Evolutionary conservation across 1,140 invertebrate genomes (phyloP), one percentile per base, ranked within the genome.

Genomic region (Zeugodacus cucurbitae): DNA sequence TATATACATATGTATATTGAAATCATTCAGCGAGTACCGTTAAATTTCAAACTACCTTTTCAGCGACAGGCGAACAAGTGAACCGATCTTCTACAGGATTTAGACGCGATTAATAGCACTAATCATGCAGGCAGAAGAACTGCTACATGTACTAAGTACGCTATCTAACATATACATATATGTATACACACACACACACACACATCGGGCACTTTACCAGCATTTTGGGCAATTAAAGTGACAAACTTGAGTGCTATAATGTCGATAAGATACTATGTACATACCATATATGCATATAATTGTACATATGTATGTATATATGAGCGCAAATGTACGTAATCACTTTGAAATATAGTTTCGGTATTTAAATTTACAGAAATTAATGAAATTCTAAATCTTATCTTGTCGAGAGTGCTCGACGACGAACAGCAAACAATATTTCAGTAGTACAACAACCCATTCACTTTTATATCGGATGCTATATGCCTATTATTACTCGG

Each of bases 191-290:
- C 11, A 64, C 26, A 64, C 22, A 11, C 22, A 32, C 11, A 14
- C 7, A 8, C 20, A 0, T 2, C 7, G n/a, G 7, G 7, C 20
- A 8, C 7, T n/a, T 62, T 32, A 32, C 10, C 67, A 41, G 7
- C 67, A 37, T 37, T 74, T 74, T 37, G 67, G 67, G 34, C 67
- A 74, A 74, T 74, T 41, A 74, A 74, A 8, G 67, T 74, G 67
- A 20, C 67, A 74, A 20, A 22, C 34, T 41, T 17, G 67, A 41
- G 34, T 22, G 34, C 67, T 74, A 41, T 20, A 74, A 22, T 41
- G 67, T 74, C 67, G 67, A 74, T 74, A 74, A 74, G 32, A 74
- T 37, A 26, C 34, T 26, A 59, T 7, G 58, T 62, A 62, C n/a
- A 11, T 62, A 62, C 1, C 1, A 26, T 26, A 62, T 6, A 26